Evolutionary conservation across 2,113 vertebrate species (phyloP).

Genomic region (Tyrannus savana): DNA sequence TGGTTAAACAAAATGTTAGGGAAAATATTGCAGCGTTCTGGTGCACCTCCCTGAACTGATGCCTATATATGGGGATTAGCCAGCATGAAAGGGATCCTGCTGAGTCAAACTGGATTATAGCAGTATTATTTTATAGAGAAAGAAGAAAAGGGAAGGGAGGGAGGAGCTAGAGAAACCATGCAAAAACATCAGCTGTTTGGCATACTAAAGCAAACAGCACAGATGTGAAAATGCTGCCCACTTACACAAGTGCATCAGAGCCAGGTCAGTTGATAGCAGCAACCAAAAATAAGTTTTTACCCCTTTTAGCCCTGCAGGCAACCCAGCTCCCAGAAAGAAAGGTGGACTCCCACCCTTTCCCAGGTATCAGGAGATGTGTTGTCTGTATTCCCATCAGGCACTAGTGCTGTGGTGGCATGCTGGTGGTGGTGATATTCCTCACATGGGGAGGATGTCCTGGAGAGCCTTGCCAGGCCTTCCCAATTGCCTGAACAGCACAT

Average conservation of each 20-base stretch:
- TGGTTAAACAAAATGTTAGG: conserved; percentile 57
- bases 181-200: conserved; percentile 12
- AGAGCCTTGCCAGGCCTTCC: neutral
- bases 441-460: neutral
- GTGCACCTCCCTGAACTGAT: conserved; percentile 53
- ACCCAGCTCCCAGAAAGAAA: neutral
- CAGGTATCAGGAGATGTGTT: neutral
- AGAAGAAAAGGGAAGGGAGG: neutral
- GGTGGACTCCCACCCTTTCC: neutral
- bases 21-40: conserved; percentile 33
- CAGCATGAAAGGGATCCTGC: conserved; percentile 44
- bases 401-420: accelerated
- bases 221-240: neutral
- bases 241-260: neutral
- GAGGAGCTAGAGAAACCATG: neutral
- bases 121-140: conserved; percentile 44
- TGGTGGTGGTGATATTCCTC: neutral
- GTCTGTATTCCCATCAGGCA: neutral
- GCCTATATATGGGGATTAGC: conserved; percentile 61
- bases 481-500: accelerated
- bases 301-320: neutral
- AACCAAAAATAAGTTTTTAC: neutral
- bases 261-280: neutral
- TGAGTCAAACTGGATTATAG: conserved; percentile 52
- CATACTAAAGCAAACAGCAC: neutral